phyloP scores from a whole-genome alignment of 2,888 invertebrate species.

The Dolichomitus sp. region DNA sequence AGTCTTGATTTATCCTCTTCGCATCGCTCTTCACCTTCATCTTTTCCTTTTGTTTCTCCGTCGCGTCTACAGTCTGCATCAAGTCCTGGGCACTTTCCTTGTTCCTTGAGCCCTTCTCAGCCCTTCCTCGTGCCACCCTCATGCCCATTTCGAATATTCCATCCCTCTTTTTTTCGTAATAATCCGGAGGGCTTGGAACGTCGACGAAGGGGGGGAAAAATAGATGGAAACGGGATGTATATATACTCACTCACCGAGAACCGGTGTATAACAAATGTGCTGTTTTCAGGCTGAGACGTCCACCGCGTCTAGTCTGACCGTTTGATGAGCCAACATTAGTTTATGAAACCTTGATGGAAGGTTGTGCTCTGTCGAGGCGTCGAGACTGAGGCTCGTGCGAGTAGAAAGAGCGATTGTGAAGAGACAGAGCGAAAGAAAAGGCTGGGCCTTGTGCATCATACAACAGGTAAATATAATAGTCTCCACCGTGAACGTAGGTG shows the following conservation, averaged over 20 bases:
- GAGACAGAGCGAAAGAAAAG: slow-evolving; percentile 42
- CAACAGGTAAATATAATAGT: slow-evolving; percentile 32
- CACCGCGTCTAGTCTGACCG: slow-evolving; percentile 60
- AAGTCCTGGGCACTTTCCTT: slow-evolving; percentile 33
- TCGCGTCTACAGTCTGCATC: slow-evolving; percentile 61
- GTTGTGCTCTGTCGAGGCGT: slow-evolving; percentile 70
- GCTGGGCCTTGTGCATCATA: slow-evolving; percentile 23
- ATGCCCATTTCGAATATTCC: slow-evolving; percentile 64
- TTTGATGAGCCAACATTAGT: slow-evolving; percentile 80
- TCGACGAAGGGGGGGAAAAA: slow-evolving; percentile 35
- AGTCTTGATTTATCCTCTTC: slow-evolving; percentile 85
- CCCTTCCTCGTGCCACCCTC: slow-evolving; percentile 55
- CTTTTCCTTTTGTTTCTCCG: slow-evolving; percentile 76
- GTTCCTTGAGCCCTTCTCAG: slow-evolving; percentile 19
- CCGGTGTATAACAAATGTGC: slow-evolving; percentile 81
- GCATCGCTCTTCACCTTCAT: slow-evolving; percentile 81
- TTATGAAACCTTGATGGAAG: slow-evolving; percentile 80
- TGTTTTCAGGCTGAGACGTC: slow-evolving; percentile 77
- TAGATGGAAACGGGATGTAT: slow-evolving; percentile 50
- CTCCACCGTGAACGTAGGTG: slow-evolving; percentile 35
- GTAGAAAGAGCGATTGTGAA: slow-evolving; percentile 51
- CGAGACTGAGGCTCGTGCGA: slow-evolving; percentile 64
- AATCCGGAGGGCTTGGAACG: slow-evolving; percentile 73
- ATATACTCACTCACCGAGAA: slow-evolving; percentile 47
- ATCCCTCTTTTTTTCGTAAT: slow-evolving; percentile 75